phyloP scores from a whole-genome alignment of 1,140 invertebrate genomes.

The Heliconius eleuchia region DNA sequence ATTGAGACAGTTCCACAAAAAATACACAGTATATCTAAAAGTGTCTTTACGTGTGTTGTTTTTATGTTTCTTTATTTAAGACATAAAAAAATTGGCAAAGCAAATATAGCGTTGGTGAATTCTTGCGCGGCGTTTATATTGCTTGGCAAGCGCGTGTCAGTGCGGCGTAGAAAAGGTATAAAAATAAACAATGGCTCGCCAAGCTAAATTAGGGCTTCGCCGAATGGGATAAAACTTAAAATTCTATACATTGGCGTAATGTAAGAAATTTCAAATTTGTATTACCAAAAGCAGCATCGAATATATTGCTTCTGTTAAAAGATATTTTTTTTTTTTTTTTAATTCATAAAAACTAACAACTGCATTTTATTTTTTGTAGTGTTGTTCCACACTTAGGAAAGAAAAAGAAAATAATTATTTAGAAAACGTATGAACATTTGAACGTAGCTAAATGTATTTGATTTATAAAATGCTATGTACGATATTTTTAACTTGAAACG shows the following conservation, averaged over 20 bases:
- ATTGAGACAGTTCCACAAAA: too few species aligned
- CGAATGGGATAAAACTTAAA: neutral
- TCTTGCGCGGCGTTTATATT: conserved; percentile 18
- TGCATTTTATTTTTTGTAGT: too few species aligned
- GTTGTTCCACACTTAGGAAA: too few species aligned
- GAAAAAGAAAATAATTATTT: too few species aligned
- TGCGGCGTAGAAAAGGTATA: conserved; percentile 23
- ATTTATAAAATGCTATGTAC: neutral
- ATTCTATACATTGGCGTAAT: neutral
- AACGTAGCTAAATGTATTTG: neutral
- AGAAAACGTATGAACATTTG: too few species aligned
- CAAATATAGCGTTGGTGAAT: conserved; percentile 26
- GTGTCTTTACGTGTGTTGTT: too few species aligned
- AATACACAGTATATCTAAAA: too few species aligned
- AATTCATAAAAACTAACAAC: too few species aligned
- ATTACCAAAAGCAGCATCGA: neutral
- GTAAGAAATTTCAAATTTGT: neutral
- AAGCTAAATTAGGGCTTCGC: neutral
- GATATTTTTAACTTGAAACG: neutral
- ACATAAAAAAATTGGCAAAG: conserved; percentile 15
- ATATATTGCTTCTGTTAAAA: neutral
- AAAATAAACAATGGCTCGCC: neutral
- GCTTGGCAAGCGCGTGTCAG: conserved; percentile 22
- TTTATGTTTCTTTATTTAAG: neutral
- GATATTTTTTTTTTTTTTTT: too few species aligned